Conservation (phyloP, 2,888 invertebrate species). For the Ischnus inquisitorius region DNA sequence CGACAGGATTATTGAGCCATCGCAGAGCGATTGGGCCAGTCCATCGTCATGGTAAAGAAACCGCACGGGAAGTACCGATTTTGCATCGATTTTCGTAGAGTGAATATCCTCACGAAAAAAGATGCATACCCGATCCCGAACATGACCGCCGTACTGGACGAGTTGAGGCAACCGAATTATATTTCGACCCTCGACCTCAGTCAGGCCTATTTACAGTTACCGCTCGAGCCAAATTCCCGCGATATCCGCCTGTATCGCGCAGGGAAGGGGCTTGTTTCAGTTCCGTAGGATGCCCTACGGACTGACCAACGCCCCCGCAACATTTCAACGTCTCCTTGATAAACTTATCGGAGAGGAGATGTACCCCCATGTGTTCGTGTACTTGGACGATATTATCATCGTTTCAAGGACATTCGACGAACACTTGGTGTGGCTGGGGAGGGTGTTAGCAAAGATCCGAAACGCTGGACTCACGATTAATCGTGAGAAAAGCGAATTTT, state of each 20-base stretch:
- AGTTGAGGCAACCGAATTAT: constrained; percentile 74
- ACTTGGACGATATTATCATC: constrained; percentile 52
- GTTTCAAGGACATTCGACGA: constrained; percentile 64
- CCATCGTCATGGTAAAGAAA: constrained; percentile 76
- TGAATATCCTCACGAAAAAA: constrained; percentile 74
- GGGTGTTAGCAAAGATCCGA: constrained; percentile 43
- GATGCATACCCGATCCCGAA: constrained; percentile 31
- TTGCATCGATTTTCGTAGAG: constrained; percentile 74
- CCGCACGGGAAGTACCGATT: constrained; percentile 74
- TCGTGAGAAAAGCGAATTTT: constrained; percentile 68
- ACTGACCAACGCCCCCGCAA: constrained; percentile 65
- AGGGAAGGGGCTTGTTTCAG: constrained; percentile 61
- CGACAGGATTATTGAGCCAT: constrained; percentile 71
- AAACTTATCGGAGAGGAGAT: constrained; percentile 63
- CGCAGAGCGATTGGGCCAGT: constrained; percentile 72
- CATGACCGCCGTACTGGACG: constrained; percentile 69
- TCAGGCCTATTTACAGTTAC: constrained; percentile 77
- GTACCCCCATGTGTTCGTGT: constrained; percentile 61
- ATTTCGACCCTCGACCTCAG: constrained; percentile 77
- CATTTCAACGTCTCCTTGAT: constrained; percentile 70
- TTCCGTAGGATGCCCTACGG: constrained; percentile 68
- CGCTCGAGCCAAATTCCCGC: constrained; percentile 40
- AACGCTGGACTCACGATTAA: constrained; percentile 61
- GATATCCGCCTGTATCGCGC: too few species aligned
- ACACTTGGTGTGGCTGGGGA: constrained; percentile 55